These are phyloP conservation scores for Tetraneura akinire DNA, from an alignment of 1,140 invertebrate genomes.

Conservation along the genomic window DNA sequence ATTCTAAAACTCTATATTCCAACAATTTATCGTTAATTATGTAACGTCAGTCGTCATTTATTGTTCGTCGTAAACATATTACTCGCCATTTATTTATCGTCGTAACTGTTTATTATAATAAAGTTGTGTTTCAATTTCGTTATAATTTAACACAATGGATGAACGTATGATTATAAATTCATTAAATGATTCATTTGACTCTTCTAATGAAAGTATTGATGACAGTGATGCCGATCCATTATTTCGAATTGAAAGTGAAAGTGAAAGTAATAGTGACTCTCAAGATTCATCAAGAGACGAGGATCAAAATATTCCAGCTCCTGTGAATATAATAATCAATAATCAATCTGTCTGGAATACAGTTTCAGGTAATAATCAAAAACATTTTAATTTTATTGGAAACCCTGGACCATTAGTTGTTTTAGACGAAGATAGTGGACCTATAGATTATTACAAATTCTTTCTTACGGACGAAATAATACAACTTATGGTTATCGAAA, in stretches of 20 bases:
- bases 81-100: too few species aligned
- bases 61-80: too few species aligned
- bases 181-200: constrained; percentile 4
- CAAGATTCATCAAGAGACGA: not conserved
- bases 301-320: too few species aligned
- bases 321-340: too few species aligned
- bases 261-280: not conserved
- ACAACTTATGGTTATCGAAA: not conserved
- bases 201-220: not conserved
- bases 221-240: not conserved
- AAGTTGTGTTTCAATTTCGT: too few species aligned
- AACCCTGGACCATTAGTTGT: not conserved
- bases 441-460: not conserved
- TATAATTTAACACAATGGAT: too few species aligned
- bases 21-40: too few species aligned
- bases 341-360: not conserved
- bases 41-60: too few species aligned
- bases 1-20: too few species aligned
- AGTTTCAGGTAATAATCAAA: constrained; percentile 1
- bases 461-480: not conserved
- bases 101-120: too few species aligned
- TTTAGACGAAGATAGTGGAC: not conserved
- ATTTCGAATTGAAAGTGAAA: constrained; percentile 4
- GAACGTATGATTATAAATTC: not conserved
- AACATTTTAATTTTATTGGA: not conserved